Percentiles rank a stretch among this genome's conserved stretches.
Evolutionary conservation across 2,113 vertebrate species (phyloP).

Genomic region (Bujurquina vittata): DNA sequence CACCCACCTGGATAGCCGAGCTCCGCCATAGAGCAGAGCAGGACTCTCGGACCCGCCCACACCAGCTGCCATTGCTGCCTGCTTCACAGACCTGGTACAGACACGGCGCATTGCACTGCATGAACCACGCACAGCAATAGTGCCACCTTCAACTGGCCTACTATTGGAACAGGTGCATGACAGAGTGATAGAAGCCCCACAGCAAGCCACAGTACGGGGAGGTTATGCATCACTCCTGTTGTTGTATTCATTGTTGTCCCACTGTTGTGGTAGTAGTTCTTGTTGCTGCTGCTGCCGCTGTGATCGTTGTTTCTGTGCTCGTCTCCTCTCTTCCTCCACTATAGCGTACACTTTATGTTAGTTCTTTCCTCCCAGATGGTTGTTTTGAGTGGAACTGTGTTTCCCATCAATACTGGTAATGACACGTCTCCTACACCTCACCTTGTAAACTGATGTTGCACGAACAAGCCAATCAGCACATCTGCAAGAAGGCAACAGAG

Average conservation of each 20-base stretch:
- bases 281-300: conserved; percentile 80
- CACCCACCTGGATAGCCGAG: conserved; percentile 77
- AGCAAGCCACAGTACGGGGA: conserved; percentile 98
- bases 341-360: conserved; percentile 69
- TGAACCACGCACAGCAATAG: conserved; percentile 87
- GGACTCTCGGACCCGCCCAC: conserved; percentile 80
- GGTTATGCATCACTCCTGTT: conserved; percentile 89
- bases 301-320: conserved; percentile 76
- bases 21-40: conserved; percentile 77
- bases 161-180: conserved; percentile 95
- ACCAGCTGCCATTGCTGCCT: conserved; percentile 85
- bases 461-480: conserved; percentile 34
- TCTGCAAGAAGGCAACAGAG: conserved; percentile 47
- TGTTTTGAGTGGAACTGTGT: conserved; percentile 74
- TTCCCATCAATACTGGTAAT: conserved; percentile 70
- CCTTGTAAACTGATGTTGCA: conserved; percentile 63
- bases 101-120: conserved; percentile 87
- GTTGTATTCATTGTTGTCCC: conserved; percentile 85
- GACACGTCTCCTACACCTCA: conserved; percentile 61
- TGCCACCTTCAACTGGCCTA: conserved; percentile 83
- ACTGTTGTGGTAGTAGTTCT: conserved; percentile 80
- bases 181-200: conserved; percentile 97
- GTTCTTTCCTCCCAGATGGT: conserved; percentile 69
- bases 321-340: conserved; percentile 79
- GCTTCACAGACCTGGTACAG: conserved; percentile 86